Conservation (phyloP, 2,888 invertebrate species). For the Drosophila demipolita region DNA sequence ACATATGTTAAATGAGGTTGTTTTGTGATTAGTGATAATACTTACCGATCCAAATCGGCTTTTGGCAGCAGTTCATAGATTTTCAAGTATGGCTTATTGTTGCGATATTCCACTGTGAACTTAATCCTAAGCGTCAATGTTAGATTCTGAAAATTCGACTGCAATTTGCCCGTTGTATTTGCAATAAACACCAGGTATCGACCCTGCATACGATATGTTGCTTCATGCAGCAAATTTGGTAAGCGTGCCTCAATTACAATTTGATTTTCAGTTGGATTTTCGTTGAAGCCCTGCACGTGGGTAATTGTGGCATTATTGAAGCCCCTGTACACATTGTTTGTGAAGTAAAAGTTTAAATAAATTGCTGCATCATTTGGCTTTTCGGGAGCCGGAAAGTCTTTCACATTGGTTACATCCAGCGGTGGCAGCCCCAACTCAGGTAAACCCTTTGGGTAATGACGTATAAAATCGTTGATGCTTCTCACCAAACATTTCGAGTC, state of each 20-base stretch:
- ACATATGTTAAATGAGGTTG: background rate
- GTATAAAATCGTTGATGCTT: constrained; percentile 50
- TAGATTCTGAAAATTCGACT: constrained; percentile 58
- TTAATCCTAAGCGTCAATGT: constrained; percentile 45
- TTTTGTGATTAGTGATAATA: background rate
- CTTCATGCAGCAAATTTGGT: constrained; percentile 46
- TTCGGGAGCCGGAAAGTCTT: constrained; percentile 14
- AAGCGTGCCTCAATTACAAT: constrained; percentile 49
- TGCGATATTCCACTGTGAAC: constrained; percentile 45
- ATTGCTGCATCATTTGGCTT: constrained; percentile 16
- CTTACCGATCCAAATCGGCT: constrained; percentile 63
- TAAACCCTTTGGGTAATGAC: constrained; percentile 49
- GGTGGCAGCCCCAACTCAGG: constrained; percentile 54
- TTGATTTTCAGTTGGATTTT: constrained; percentile 52
- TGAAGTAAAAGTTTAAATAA: constrained; percentile 41
- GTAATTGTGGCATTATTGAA: constrained; percentile 58
- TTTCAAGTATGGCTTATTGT: constrained; percentile 59
- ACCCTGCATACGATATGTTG: constrained; percentile 42
- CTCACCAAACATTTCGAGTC: constrained; percentile 41
- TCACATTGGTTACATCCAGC: constrained; percentile 27
- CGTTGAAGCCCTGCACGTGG: constrained; percentile 58
- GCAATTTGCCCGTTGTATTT: constrained; percentile 55
- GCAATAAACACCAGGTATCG: constrained; percentile 34
- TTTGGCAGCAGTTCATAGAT: constrained; percentile 51
- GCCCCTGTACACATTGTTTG: constrained; percentile 40